Evolutionary conservation across 2,113 vertebrate species (phyloP), one percentile per base, ranked within the genome.

Genomic region (Prionailurus bengalensis): DNA sequence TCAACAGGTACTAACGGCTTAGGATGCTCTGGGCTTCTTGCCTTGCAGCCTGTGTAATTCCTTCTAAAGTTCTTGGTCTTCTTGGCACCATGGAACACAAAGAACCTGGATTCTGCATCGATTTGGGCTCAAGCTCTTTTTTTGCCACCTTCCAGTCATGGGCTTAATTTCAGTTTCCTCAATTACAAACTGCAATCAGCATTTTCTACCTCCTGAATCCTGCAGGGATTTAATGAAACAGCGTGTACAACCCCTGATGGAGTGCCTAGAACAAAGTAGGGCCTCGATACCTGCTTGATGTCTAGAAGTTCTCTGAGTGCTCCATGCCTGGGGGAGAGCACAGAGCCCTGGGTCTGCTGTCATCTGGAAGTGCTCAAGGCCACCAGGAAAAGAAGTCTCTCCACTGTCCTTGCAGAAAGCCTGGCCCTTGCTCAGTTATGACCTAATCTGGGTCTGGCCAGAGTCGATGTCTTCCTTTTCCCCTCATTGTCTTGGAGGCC

Each of bases 391-490:
- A 74, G 70, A 84, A 63, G 29, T 7, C 48, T 76, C 70, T 79
- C 63, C 8, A 13, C 55, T 74, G 29, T 17, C 42, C 70, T 51
- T 80, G 74, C 82, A 91, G 83, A 85, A 71, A 80, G 31, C 33
- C 94, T 76, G 48, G 93, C 85, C 92, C n/a, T 36, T 74, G 45
- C 96, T 97, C 80, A 80, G 94, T 83, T 98, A 93, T 79, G 80
- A 78, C 93, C 91, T 99, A 90, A 97, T 98, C 98, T 98, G 98
- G 92, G 84, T 91, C 81, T 94, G 94, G 73, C 55, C n/a, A 70
- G 95, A 83, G 58, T 68, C 83, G 97, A 61, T 81, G 90, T 97
- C 94, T 98, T 99, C 98, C 98, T 98, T 98, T 99, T 98, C 98
- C 98, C 97, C 89, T 93, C 83, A 99, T 99, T 99, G 98, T 99